These are phyloP conservation scores for Lamellibrachia luymesi DNA, from an alignment of 1,140 invertebrate species.

Conservation along the genomic window DNA sequence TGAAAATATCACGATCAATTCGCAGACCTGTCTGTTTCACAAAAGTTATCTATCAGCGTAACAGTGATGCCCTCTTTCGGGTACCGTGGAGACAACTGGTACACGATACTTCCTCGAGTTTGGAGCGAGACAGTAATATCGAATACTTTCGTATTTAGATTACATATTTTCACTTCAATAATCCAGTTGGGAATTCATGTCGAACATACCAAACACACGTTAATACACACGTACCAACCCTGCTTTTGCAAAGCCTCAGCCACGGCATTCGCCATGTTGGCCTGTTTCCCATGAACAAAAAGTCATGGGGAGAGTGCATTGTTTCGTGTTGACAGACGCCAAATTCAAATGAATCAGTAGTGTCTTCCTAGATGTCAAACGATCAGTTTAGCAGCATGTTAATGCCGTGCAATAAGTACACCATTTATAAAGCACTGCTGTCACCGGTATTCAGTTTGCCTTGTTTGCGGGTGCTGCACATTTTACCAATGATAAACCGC, in stretches of 20 bases:
- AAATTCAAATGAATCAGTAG: not conserved
- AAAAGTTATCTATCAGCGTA: not conserved
- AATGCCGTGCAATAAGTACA: too few relatives aligned
- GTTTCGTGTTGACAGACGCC: not conserved
- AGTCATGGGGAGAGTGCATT: not conserved
- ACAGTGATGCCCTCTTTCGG: not conserved
- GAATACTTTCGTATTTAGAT: not conserved
- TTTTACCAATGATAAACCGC: too few relatives aligned
- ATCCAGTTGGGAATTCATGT: not conserved
- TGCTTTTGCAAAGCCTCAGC: conserved; percentile 32
- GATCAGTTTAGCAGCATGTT: not conserved
- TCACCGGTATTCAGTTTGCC: too few relatives aligned
- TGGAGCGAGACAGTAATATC: not conserved
- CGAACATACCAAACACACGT: not conserved
- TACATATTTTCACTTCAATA: not conserved
- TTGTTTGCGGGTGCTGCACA: too few relatives aligned
- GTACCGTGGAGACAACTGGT: not conserved
- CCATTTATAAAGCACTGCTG: too few relatives aligned
- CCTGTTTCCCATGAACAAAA: not conserved
- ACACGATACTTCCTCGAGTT: not conserved
- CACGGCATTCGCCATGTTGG: conserved; percentile 23
- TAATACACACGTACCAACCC: conserved; percentile 35
- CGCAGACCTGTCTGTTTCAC: not conserved
- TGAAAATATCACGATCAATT: not conserved
- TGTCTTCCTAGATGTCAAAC: not conserved